phyloP scores from a whole-genome alignment of 2,888 invertebrate species.

The Zygaena filipendulae region DNA sequence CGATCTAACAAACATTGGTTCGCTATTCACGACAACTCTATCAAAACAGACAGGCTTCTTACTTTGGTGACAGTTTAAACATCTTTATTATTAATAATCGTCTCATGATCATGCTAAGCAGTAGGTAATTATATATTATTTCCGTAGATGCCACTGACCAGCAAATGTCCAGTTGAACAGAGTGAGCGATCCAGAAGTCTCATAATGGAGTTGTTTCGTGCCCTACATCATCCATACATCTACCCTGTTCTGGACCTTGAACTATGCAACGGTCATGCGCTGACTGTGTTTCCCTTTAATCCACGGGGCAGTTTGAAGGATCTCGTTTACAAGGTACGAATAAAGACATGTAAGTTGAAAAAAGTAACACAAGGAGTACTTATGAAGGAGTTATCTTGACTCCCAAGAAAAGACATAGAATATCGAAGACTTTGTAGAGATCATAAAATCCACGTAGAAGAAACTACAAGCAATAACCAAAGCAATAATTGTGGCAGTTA shows the following conservation, averaged over 20 bases:
- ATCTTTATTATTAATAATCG: too few relatives aligned
- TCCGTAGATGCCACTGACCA: constrained; percentile 65
- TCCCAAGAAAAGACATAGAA: constrained; percentile 46
- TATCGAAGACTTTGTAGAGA: too few relatives aligned
- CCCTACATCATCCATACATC: constrained; percentile 92
- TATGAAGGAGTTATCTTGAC: constrained; percentile 31
- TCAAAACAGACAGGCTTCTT: constrained; percentile 81
- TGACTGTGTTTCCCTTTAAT: constrained; percentile 86
- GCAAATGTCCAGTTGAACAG: constrained; percentile 75
- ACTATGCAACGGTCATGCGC: constrained; percentile 75
- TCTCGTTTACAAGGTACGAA: constrained; percentile 88
- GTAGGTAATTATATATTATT: neutral
- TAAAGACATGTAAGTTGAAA: too few relatives aligned
- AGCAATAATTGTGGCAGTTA: too few relatives aligned
- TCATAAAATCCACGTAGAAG: too few relatives aligned
- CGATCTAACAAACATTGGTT: constrained; percentile 93
- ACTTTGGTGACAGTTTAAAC: too few relatives aligned
- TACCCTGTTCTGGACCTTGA: constrained; percentile 90
- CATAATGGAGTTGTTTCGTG: constrained; percentile 84
- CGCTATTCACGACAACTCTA: constrained; percentile 82
- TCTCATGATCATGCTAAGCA: too few relatives aligned
- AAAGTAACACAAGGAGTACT: too few relatives aligned
- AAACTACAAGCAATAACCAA: too few relatives aligned
- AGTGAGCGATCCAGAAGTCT: constrained; percentile 73
- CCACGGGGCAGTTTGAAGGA: constrained; percentile 89